Evolutionary conservation across 2,797 vertebrate genomes (phyloP).

Genomic region (Scolopax rusticola): DNA sequence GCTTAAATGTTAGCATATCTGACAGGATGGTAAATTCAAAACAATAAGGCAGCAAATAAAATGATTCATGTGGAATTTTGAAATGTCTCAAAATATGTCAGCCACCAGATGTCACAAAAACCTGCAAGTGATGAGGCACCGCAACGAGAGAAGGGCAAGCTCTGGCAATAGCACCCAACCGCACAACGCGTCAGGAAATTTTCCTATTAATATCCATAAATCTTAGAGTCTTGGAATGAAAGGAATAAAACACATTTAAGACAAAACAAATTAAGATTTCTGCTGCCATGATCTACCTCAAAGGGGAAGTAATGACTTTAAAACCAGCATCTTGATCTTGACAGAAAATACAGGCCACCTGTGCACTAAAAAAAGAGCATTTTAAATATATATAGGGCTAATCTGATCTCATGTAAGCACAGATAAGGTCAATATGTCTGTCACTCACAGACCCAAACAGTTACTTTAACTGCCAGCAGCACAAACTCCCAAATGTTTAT

Average conservation of each 20-base stretch:
- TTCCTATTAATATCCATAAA: not conserved
- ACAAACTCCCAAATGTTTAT: not conserved
- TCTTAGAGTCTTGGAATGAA: not conserved
- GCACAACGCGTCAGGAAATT: not conserved
- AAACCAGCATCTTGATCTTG: not conserved
- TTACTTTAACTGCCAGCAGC: not conserved
- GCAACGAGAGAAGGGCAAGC: conserved; percentile 30
- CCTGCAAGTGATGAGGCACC: conserved; percentile 41
- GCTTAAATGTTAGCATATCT: conserved; percentile 47
- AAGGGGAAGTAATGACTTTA: not conserved
- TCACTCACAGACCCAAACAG: not conserved
- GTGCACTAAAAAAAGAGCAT: not conserved
- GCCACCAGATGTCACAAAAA: conserved; percentile 66
- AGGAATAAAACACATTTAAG: not conserved
- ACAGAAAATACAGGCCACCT: not conserved
- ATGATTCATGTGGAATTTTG: conserved; percentile 62
- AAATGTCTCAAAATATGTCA: conserved; percentile 58
- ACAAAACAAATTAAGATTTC: not conserved
- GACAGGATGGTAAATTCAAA: conserved; percentile 57
- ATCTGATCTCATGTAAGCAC: not conserved
- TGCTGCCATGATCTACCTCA: not conserved
- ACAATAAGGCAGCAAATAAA: conserved; percentile 58
- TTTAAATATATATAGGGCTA: not conserved
- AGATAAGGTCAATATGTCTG: not conserved
- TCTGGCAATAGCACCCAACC: not conserved